Evolutionary conservation across 2,888 invertebrate species (phyloP).

Genomic region (Acanthoscelides obtectus): DNA sequence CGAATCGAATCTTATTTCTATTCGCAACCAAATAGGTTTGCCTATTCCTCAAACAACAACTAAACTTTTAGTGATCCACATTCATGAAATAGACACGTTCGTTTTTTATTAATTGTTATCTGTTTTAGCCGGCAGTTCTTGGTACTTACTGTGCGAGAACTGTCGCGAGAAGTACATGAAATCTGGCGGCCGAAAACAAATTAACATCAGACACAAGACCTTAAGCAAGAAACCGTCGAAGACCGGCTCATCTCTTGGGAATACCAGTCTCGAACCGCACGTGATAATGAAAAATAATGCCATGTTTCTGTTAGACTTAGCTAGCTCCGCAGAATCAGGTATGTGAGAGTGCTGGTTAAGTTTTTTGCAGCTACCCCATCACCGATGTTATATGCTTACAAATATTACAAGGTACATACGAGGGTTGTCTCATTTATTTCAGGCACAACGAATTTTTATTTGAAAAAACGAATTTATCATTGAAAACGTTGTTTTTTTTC

Average conservation of each 20-base stretch:
- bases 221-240: slow-evolving; percentile 29
- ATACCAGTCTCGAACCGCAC: slow-evolving; percentile 49
- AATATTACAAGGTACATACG: too few relatives aligned
- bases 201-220: slow-evolving; percentile 40
- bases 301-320: slow-evolving; percentile 85
- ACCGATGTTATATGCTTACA: too few relatives aligned
- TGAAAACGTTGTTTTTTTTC: too few relatives aligned
- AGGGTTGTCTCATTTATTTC: too few relatives aligned
- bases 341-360: not conserved
- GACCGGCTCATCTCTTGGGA: slow-evolving; percentile 36
- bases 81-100: slow-evolving; percentile 6
- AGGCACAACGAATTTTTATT: too few relatives aligned
- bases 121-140: slow-evolving; percentile 61
- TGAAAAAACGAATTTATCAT: too few relatives aligned
- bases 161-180: slow-evolving; percentile 77
- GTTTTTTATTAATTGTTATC: slow-evolving; percentile 12
- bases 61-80: not conserved
- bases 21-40: not conserved
- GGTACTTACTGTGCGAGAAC: slow-evolving; percentile 89
- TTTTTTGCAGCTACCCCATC: too few relatives aligned
- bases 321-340: slow-evolving; percentile 62
- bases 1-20: not conserved
- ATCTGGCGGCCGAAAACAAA: slow-evolving; percentile 40
- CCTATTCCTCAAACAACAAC: not conserved
- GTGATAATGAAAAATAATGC: slow-evolving; percentile 89